Evolutionary conservation across 2,113 vertebrate genomes (phyloP).

Genomic region (Sylvilagus bachmani): DNA sequence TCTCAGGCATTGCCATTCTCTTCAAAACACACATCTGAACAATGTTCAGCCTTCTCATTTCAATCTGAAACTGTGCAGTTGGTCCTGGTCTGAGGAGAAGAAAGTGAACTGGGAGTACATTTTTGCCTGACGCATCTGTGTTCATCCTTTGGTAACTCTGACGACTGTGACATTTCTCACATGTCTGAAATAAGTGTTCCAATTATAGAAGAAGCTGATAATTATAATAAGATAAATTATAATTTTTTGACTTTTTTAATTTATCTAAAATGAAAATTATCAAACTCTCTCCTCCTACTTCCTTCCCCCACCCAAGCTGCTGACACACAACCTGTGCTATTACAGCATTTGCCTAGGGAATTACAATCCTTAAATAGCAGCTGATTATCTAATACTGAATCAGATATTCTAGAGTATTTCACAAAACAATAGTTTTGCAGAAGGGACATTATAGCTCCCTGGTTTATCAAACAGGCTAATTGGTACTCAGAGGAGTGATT

Average conservation of each 20-base stretch:
- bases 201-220: slow-evolving; percentile 61
- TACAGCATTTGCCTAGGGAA: not conserved
- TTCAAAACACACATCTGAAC: slow-evolving; percentile 48
- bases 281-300: not conserved
- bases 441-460: not conserved
- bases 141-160: slow-evolving; percentile 64
- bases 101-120: slow-evolving; percentile 39
- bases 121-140: slow-evolving; percentile 66
- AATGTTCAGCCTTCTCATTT: slow-evolving; percentile 21
- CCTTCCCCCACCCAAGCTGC: not conserved
- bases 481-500: not conserved
- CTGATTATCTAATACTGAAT: not conserved
- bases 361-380: slow-evolving; percentile 35
- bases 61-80: slow-evolving; percentile 15
- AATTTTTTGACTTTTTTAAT: slow-evolving; percentile 14
- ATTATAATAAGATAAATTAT: slow-evolving; percentile 43
- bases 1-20: not conserved
- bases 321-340: not conserved
- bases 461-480: slow-evolving; percentile 54
- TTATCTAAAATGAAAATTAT: slow-evolving; percentile 56
- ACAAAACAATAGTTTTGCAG: slow-evolving; percentile 47
- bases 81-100: slow-evolving; percentile 22
- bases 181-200: slow-evolving; percentile 60
- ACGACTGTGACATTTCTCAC: slow-evolving; percentile 48
- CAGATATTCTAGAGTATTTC: not conserved